Evolutionary conservation across 2,888 invertebrate species (phyloP), one percentile per base, ranked within the genome.

Genomic region (Drosophila nr. perissopoda): DNA sequence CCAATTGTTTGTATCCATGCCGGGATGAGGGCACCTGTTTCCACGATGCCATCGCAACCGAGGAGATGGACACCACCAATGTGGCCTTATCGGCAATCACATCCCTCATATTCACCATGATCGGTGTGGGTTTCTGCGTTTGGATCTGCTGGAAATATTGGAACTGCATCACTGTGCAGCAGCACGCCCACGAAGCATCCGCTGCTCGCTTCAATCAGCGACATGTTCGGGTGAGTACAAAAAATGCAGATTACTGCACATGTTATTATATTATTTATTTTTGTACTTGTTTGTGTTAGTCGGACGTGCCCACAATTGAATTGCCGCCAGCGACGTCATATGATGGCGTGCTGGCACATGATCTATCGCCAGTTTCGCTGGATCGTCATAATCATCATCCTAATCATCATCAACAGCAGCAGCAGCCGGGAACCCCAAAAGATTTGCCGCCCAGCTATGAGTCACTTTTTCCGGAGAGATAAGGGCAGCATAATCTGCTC

Each of bases 61-160:
- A 89, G 11, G 91, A 90, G 59, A 80, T 91, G 0, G 92, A 92
- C 53, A 87, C 91, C 1, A 89, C 92, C 16, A 92, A 92, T 73
- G 92, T 93, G 65, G 92, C 91, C 10, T 71, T 93, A 27, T 92
- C 92, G 69, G 93, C 93, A 2, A 89, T 93, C 11, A 92, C 92
- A 7, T 92, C 93, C 5, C 79, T 92, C 21, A 92, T 93, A 11
- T 93, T 92, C 45, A 93, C 93, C 29, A 92, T 93, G 93, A 71
- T 92, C 21, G 93, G 92, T 11, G 93, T 93, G 21, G 92, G 92
- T 0, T 91, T 92, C 38, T 92, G 92, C 61, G 83, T 92, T 16
- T 93, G 92, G 92, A 83, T 92, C 36, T 92, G 92, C 66, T 93
- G 93, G 93, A 93, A 92, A 66, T 92, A 93, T 68, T 93, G 92